Percentiles rank a stretch among this genome's conserved stretches.
These are phyloP conservation scores for Limulus polyphemus DNA, from an alignment of 2,888 invertebrate genomes.

Conservation along the genomic window DNA sequence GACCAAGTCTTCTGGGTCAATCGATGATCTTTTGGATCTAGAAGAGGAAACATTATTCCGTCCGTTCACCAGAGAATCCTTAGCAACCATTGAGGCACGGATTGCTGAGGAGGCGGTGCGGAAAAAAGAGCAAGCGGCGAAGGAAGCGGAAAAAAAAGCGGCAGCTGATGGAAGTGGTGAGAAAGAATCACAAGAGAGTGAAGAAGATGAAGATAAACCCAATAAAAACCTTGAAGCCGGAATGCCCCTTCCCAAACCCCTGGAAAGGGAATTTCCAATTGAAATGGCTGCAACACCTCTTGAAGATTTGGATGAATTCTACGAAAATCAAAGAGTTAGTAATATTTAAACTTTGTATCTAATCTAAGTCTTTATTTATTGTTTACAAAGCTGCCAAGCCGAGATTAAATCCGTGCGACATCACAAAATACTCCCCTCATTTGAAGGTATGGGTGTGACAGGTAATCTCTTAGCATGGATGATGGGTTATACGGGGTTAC, in stretches of 20 bases:
- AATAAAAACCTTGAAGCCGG: slow-evolving; percentile 94
- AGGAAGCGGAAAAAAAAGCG: slow-evolving; percentile 55
- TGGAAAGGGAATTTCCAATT: slow-evolving; percentile 85
- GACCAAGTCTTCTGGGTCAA: too few relatives aligned
- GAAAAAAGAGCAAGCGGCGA: slow-evolving; percentile 85
- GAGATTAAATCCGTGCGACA: too few relatives aligned
- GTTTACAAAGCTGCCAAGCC: too few relatives aligned
- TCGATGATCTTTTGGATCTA: slow-evolving; percentile 15
- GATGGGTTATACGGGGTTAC: too few relatives aligned
- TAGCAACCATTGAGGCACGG: slow-evolving; percentile 85
- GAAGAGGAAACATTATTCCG: slow-evolving; percentile 59
- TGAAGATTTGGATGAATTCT: slow-evolving; percentile 95
- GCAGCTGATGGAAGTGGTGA: not conserved
- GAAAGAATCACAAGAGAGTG: slow-evolving; percentile 80
- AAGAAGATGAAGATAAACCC: slow-evolving; percentile 60
- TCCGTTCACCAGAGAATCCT: slow-evolving; percentile 95
- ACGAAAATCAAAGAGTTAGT: slow-evolving; percentile 84
- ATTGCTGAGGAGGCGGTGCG: slow-evolving; percentile 94
- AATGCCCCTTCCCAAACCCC: slow-evolving; percentile 82
- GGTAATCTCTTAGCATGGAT: too few relatives aligned
- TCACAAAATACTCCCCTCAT: too few relatives aligned
- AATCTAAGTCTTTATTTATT: too few relatives aligned
- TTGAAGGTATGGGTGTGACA: too few relatives aligned
- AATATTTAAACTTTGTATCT: too few relatives aligned
- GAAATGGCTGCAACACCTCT: slow-evolving; percentile 93